Evolutionary conservation across 2,888 invertebrate species (phyloP).

Genomic region (Heliconius cydno): DNA sequence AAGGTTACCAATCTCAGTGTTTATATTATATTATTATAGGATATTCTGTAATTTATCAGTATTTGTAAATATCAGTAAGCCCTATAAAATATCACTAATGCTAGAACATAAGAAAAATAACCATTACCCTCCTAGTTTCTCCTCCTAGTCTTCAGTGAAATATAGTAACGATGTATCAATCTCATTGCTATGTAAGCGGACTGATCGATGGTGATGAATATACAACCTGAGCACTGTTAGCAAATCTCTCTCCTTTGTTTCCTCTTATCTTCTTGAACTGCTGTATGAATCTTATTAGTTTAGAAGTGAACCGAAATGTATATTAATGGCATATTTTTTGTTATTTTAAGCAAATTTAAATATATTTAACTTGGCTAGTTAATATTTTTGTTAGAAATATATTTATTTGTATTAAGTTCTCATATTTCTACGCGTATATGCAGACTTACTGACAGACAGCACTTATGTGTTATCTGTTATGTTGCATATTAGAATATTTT

Average conservation of each 20-base stretch:
- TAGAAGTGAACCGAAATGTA: constrained; percentile 52
- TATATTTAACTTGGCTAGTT: not conserved
- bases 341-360: not conserved
- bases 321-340: not conserved
- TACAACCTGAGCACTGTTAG: constrained; percentile 56
- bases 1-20: not conserved
- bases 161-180: constrained; percentile 56
- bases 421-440: no score
- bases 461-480: no score
- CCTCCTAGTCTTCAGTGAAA: constrained; percentile 60
- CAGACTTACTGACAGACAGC: no score
- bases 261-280: constrained; percentile 65
- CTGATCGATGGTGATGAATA: constrained; percentile 77
- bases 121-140: constrained; percentile 25
- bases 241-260: constrained; percentile 60
- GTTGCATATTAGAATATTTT: no score
- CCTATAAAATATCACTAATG: not conserved
- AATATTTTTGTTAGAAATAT: no score
- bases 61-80: not conserved
- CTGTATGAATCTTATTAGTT: constrained; percentile 66
- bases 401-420: no score
- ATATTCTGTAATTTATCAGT: not conserved
- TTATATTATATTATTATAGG: not conserved
- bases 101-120: not conserved
- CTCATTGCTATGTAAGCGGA: constrained; percentile 62